A percentile compares a stretch with the other conserved stretches of the same genome.
Evolutionary conservation across 1,140 invertebrate genomes (phyloP).

Genomic region (Matsumurasca onukii): DNA sequence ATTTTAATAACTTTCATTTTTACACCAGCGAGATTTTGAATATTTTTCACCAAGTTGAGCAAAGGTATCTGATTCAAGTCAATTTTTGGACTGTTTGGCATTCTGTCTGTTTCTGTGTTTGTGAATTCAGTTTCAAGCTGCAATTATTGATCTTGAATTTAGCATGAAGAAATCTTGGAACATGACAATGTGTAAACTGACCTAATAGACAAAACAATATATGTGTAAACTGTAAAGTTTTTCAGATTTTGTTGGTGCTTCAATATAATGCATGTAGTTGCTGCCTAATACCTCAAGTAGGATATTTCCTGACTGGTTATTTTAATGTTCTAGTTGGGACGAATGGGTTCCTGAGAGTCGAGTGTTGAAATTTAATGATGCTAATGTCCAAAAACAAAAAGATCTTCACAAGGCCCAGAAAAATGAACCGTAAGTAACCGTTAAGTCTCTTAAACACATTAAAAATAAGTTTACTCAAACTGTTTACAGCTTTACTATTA

Average conservation of each 20-base stretch:
- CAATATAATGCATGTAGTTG: not conserved
- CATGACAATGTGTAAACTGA: not conserved
- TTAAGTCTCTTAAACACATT: not conserved
- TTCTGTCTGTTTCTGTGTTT: not conserved
- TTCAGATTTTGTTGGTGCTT: not conserved
- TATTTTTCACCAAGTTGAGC: not conserved
- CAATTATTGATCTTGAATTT: not conserved
- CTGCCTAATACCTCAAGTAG: not conserved
- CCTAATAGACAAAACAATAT: not conserved
- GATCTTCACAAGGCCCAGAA: conserved; percentile 83
- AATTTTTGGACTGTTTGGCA: not conserved
- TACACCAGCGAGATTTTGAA: not conserved
- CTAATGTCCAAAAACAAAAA: conserved; percentile 86
- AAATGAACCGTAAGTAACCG: conserved; percentile 55
- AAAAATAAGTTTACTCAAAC: too few relatives aligned
- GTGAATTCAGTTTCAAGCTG: not conserved
- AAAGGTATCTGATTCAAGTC: not conserved
- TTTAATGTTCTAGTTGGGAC: conserved; percentile 80
- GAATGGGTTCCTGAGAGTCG: conserved; percentile 95
- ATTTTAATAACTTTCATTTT: not conserved
- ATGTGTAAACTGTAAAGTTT: not conserved
- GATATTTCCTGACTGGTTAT: not conserved
- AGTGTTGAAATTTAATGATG: conserved; percentile 91
- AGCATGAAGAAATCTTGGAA: not conserved
- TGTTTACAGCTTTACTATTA: too few relatives aligned